Conservation (phyloP, 1,140 invertebrate genomes). For the Macrosteles quadrilineatus region DNA sequence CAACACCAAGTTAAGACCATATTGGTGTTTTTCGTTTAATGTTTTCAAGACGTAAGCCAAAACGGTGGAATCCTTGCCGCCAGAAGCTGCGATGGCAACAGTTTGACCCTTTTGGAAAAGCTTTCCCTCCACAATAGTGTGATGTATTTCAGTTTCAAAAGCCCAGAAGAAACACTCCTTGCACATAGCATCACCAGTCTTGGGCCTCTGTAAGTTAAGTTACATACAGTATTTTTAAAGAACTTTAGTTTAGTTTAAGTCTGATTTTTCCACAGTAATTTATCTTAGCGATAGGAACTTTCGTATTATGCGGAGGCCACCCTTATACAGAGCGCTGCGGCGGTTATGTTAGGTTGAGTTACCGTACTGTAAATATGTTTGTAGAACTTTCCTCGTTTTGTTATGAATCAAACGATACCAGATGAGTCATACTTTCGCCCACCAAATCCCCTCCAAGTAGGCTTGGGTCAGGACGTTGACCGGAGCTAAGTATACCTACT, state of each 20-base stretch:
- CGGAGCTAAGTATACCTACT: not conserved
- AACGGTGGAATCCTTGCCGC: constrained; percentile 99
- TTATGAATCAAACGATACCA: too few species aligned
- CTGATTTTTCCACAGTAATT: not conserved
- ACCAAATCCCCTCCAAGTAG: too few species aligned
- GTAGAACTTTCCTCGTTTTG: too few species aligned
- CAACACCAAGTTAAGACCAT: constrained; percentile 88
- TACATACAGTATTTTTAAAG: constrained; percentile 30
- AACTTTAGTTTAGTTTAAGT: too few species aligned
- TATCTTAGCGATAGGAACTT: not conserved
- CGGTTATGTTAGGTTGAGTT: too few species aligned
- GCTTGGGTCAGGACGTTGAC: not conserved
- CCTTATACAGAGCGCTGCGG: too few species aligned
- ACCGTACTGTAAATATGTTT: too few species aligned
- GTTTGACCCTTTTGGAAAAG: constrained; percentile 85
- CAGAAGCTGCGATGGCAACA: constrained; percentile 95
- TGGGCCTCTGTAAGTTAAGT: constrained; percentile 71
- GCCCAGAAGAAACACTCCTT: constrained; percentile 94
- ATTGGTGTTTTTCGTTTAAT: constrained; percentile 89
- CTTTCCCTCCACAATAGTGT: constrained; percentile 83
- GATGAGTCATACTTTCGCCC: too few species aligned
- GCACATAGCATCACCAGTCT: constrained; percentile 89
- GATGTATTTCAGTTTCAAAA: constrained; percentile 96
- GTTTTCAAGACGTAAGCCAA: constrained; percentile 89
- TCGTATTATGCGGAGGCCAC: too few species aligned